Evolutionary conservation across 2,113 vertebrate species (phyloP).

Genomic region (Stercorarius parasiticus): DNA sequence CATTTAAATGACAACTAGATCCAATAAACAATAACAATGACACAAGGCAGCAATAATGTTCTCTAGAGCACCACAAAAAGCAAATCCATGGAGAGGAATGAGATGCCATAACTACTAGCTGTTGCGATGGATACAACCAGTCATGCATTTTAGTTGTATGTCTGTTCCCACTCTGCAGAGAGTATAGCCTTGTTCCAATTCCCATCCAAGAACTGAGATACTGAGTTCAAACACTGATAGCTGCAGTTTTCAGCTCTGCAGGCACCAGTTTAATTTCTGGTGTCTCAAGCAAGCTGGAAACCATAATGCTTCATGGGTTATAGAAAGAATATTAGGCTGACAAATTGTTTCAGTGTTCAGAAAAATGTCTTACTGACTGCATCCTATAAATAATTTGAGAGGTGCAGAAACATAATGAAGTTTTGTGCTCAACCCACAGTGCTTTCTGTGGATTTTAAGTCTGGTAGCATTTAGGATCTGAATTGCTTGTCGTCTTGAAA

Average conservation of each 20-base stretch:
- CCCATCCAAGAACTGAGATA: background rate
- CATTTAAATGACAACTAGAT: background rate
- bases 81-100: background rate
- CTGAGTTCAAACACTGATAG: background rate
- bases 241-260: background rate
- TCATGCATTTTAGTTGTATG: background rate
- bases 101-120: background rate
- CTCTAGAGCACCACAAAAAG: background rate
- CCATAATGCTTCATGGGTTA: background rate
- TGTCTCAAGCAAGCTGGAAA: background rate
- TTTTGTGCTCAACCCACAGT: background rate
- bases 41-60: background rate
- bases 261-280: background rate
- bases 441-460: background rate
- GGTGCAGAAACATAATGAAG: background rate
- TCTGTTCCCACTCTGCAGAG: background rate
- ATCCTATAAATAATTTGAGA: background rate
- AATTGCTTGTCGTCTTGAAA: background rate
- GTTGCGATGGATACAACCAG: background rate
- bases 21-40: background rate
- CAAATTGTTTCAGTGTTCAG: background rate
- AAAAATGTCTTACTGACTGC: background rate
- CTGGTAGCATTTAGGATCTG: background rate
- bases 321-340: background rate
- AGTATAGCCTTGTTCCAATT: background rate